Evolutionary conservation across 2,113 vertebrate species (phyloP), one percentile per base, ranked within the genome.

Genomic region (Scytalopus superciliaris): DNA sequence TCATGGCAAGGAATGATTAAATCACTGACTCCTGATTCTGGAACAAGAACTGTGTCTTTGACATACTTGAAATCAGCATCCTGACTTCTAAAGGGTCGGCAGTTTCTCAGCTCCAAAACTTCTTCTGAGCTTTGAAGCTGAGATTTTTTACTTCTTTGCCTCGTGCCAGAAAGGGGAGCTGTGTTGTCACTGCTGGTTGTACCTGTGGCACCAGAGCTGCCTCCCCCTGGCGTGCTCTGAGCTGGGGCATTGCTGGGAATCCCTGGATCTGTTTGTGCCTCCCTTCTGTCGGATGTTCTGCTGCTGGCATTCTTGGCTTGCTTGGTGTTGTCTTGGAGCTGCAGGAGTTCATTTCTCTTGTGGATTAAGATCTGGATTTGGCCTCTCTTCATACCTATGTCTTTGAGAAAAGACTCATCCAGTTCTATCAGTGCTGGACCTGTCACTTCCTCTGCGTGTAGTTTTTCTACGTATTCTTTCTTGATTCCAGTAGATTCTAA

Each of bases 1-100:
- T 99, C 98, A 8, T 98, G 98, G 85, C 98, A 99, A 39, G 98
- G 98, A 12, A 15, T 81, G 60, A 97, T 98, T 70, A 98, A 95
- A 92, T 97, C 94, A 74, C 24, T 95, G 53, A 97, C 97, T 57
- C 98, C 98, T 11, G 98, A 98, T 97, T 98, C 98, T 67, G 98
- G 98, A 72, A 74, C 31, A 44, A 99, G 97, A 44, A 98, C 97
- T 21, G 73, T 94, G 93, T 98, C 95, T 91, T 97, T 98, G 6
- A 98, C 96, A 3, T 99, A 99, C 13, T 96, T 97, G 19, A 98
- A 98, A 81, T 98, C 18, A 44, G 11, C 75, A 14, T 93, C 95
- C 13, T 97, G 96, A 89, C 96, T 97, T 80, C 81, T 93, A 19
- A 99, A 98, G 28, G 98, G 98, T 2, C 98, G 76, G 63, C 91